Evolutionary conservation across 37 sponge, comb jelly and placozoan species (phyloP).

Genomic region (Eunapius fragilis): DNA sequence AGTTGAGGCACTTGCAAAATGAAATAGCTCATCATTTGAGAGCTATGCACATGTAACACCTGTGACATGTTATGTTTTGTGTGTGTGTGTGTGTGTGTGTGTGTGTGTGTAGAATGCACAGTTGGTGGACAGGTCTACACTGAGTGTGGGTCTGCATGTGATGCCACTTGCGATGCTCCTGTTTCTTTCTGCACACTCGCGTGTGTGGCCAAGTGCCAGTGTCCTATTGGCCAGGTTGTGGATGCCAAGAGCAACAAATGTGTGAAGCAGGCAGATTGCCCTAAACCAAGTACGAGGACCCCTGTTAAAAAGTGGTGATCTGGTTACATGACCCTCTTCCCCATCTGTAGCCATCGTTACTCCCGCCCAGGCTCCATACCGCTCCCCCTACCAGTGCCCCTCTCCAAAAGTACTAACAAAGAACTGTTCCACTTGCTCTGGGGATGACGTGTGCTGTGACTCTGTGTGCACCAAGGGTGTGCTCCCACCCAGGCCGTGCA

Average conservation of each 20-base stretch:
- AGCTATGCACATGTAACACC: neutral
- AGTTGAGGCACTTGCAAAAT: no score
- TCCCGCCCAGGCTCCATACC: neutral
- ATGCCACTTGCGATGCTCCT: conserved; percentile 17
- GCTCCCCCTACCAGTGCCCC: neutral
- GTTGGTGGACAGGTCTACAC: conserved; percentile 25
- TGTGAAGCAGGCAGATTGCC: neutral
- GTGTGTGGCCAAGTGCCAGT: conserved; percentile 35
- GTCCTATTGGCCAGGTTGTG: neutral
- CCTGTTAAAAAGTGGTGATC: no score
- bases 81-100: no score
- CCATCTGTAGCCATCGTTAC: no score
- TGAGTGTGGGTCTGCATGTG: conserved; percentile 32
- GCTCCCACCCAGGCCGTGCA: neutral
- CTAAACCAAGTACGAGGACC: neutral
- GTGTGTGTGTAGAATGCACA: neutral
- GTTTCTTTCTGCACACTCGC: neutral
- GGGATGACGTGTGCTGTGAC: neutral
- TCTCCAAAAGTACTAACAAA: neutral
- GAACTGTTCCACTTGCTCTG: neutral
- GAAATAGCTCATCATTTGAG: no score
- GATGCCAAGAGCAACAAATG: neutral
- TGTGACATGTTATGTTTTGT: neutral
- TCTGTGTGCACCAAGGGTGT: neutral
- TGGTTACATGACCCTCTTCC: no score